Base-by-base conservation (phyloP, 1,140 invertebrate genomes). In the Procambarus clarkii region DNA sequence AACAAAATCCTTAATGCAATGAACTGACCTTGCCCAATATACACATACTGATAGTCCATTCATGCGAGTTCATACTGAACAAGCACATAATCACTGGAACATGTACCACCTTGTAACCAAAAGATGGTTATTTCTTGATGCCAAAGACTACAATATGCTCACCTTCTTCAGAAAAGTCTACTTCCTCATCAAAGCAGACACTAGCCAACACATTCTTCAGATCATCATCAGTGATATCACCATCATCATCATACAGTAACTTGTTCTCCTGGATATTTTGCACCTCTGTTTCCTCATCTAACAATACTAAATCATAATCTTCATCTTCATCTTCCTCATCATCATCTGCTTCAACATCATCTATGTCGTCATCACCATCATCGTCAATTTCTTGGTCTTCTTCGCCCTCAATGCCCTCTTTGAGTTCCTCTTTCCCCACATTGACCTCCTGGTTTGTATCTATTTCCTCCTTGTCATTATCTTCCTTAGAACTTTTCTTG, bases 161-260 rank as follows among this genome's bases (percentile, higher is more conserved):
- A 86, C 88, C 88, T 80, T 91, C 88, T 76, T 91, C 88, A 69
- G 88, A 91, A 79, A 71, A 79, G 44, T 89, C 87, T 34, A 71
- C 60, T 54, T 89, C 87, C 34, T 91, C 88, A 4, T 91, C 88
- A 13, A 85, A 58, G 46, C 82, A 91, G 9, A 82, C 88, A 80
- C 88, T 91, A 3, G 88, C 82, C n/a, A 91, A 64, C 8, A 91
- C 82, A 48, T 77, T 80, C 58, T 85, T 84, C 81, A 91, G 76
- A 9, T 91, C 88, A 80, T 91, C 88, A n/a, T 91, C 88, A 24
- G 88, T 91, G 2, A 45, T 82, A 24, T 86, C 88, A 21, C 74
- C 82, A 54, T 85, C 82, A 84, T 91, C 88, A 34, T 78, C 54
- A 34, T 88, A 48, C 34, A 71, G 71, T 24, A 81, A 13, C 21